These are phyloP conservation scores for Drosophila lowei DNA, from an alignment of 1,140 invertebrate species.

Conservation along the genomic window DNA sequence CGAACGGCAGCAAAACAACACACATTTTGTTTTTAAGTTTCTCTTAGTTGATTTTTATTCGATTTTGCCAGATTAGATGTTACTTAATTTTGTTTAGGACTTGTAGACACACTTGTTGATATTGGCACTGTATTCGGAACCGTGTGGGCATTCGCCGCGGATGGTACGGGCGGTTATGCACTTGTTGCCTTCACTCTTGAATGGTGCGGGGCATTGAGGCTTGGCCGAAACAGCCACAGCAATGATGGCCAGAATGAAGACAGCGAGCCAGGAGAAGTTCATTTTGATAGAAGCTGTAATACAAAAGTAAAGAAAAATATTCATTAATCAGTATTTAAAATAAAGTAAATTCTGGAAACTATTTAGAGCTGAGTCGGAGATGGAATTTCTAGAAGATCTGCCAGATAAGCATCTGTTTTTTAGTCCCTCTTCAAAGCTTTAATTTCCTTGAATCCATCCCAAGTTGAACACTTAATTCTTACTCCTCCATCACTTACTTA, in stretches of 20 bases:
- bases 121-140: constrained; percentile 51
- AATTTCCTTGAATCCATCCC: no score
- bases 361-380: background rate
- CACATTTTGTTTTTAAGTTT: constrained; percentile 21
- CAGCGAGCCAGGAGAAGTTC: constrained; percentile 74
- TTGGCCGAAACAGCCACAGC: constrained; percentile 49
- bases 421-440: no score
- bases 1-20: constrained; percentile 6
- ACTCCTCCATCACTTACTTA: constrained; percentile 18
- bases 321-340: background rate
- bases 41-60: background rate
- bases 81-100: constrained; percentile 17
- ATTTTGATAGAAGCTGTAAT: constrained; percentile 31
- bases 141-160: constrained; percentile 59
- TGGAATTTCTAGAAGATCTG: no score
- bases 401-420: no score
- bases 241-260: constrained; percentile 64
- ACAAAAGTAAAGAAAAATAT: background rate
- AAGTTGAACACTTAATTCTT: no score
- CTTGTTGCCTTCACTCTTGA: constrained; percentile 15
- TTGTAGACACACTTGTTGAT: constrained; percentile 68
- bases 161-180: constrained; percentile 57
- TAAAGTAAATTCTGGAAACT: background rate
- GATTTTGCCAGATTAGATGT: background rate
- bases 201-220: constrained; percentile 47